These are phyloP conservation scores for Dromococcyx pavoninus DNA, from an alignment of 2,797 vertebrate genomes.

Conservation along the genomic window DNA sequence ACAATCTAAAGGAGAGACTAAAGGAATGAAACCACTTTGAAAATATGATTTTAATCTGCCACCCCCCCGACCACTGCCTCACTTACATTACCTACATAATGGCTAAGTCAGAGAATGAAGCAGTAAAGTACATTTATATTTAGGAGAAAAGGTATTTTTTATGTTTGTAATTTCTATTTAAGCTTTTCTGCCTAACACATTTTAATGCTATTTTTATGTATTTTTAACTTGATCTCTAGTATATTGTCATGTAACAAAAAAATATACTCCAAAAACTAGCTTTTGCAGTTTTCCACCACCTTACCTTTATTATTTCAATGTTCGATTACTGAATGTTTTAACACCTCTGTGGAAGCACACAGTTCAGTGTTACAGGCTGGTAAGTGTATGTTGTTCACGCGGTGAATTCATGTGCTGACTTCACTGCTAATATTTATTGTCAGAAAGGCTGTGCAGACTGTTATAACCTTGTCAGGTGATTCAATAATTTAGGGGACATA, in stretches of 20 bases:
- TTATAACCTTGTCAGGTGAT: background rate
- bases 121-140: background rate
- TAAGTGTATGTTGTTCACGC: background rate
- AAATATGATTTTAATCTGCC: background rate
- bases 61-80: background rate
- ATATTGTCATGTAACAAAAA: background rate
- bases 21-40: background rate
- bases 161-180: background rate
- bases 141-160: background rate
- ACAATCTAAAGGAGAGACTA: background rate
- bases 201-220: conserved; percentile 9
- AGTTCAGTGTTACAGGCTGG: background rate
- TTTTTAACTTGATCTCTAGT: conserved; percentile 15
- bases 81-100: background rate
- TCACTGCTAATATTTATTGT: background rate
- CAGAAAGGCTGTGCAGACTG: background rate
- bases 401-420: no score
- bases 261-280: background rate
- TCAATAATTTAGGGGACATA: conserved; percentile 23
- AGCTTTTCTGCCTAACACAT: background rate
- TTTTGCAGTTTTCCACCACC: conserved; percentile 1
- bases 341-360: background rate
- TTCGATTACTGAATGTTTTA: conserved; percentile 42
- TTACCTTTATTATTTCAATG: background rate
- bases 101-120: conserved; percentile 9